Conservation (phyloP, 2,888 invertebrate species). For the Crepidodera aurea region DNA sequence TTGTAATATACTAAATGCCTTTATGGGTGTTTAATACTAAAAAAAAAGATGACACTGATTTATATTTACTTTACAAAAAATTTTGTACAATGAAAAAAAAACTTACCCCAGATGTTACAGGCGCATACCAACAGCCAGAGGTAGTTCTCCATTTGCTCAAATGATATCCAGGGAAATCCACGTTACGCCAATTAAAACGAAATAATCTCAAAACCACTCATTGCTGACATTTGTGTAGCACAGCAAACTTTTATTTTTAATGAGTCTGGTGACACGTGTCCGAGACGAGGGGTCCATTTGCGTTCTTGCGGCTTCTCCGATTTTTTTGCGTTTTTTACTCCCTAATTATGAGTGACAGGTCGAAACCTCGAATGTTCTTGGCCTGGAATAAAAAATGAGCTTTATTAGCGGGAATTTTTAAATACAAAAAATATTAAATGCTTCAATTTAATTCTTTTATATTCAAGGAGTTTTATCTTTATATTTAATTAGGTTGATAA, state of each 20-base stretch:
- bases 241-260: conserved; percentile 18
- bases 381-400: background rate
- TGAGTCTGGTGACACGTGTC: conserved; percentile 20
- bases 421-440: no score
- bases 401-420: background rate
- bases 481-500: no score
- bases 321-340: background rate
- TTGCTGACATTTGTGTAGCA: conserved; percentile 8
- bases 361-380: background rate
- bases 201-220: conserved; percentile 19
- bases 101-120: conserved; percentile 24
- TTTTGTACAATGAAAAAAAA: background rate
- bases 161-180: background rate
- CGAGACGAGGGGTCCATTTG: conserved; percentile 4
- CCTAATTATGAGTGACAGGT: conserved; percentile 9
- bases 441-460: no score
- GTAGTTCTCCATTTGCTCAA: conserved; percentile 20
- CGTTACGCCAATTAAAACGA: conserved; percentile 15
- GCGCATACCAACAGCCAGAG: conserved; percentile 17
- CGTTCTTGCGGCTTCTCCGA: background rate
- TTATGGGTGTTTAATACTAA: no score
- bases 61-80: no score
- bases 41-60: no score
- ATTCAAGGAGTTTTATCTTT: no score
- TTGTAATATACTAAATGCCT: no score